Evolutionary conservation across 1,140 invertebrate species (phyloP).

Genomic region (Oscheius sp.): DNA sequence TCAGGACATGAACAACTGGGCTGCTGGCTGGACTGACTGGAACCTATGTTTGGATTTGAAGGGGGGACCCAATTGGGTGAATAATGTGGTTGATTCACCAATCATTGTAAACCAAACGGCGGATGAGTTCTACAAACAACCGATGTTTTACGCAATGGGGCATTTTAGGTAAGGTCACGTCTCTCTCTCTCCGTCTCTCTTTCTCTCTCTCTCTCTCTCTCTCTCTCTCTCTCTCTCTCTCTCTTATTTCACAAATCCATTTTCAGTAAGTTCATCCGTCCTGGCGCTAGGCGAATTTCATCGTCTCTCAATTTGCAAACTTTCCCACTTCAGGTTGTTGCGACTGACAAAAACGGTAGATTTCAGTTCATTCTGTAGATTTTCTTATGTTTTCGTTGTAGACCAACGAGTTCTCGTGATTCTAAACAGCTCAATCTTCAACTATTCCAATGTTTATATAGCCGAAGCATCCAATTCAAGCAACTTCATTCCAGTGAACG

Average conservation of each 20-base stretch:
- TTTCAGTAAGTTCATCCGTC: conserved; percentile 21
- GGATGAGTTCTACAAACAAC: conserved; percentile 79
- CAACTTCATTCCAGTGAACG: not conserved
- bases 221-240: not conserved
- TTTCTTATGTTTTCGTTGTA: not conserved
- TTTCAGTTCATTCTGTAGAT: not conserved
- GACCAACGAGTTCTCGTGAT: conserved; percentile 3
- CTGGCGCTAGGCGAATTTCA: conserved; percentile 11
- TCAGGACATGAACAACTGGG: conserved; percentile 73
- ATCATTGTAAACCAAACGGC: conserved; percentile 71
- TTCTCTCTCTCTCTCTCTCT: no score
- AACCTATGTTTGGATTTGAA: conserved; percentile 75
- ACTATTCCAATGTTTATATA: not conserved
- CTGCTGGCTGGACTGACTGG: conserved; percentile 76
- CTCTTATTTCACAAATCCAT: not conserved
- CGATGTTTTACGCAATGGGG: conserved; percentile 79
- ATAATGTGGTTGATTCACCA: conserved; percentile 75
- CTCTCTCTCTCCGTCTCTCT: no score
- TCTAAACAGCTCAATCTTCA: not conserved
- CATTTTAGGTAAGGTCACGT: conserved; percentile 72
- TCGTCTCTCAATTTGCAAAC: not conserved
- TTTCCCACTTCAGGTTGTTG: not conserved
- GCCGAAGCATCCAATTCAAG: not conserved
- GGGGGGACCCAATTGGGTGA: conserved; percentile 74
- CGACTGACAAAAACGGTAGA: not conserved